Conservation (phyloP, 2,888 invertebrate genomes). For the Eugnorisma glareosa region DNA sequence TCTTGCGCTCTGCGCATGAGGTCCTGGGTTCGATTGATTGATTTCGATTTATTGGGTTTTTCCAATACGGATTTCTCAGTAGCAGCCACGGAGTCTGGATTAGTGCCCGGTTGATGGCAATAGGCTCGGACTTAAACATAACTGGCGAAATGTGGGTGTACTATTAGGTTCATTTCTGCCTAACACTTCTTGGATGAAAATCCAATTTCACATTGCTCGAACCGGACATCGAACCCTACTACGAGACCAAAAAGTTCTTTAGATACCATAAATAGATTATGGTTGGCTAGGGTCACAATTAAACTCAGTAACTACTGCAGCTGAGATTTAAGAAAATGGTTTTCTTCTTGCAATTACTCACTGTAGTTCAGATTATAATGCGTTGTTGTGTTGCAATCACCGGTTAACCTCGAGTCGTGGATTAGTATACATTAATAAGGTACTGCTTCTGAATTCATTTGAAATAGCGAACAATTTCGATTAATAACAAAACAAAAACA, state of each 20-base stretch:
- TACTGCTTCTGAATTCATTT: conserved; percentile 2
- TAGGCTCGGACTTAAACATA: too few species aligned
- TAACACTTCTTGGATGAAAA: too few species aligned
- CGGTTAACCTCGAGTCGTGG: conserved; percentile 4
- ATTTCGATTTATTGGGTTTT: too few species aligned
- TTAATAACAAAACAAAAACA: conserved; percentile 16
- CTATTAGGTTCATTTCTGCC: too few species aligned
- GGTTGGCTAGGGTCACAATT: not conserved
- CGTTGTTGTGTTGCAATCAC: conserved; percentile 5
- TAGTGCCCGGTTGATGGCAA: too few species aligned
- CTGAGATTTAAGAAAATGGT: not conserved
- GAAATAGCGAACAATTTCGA: not conserved
- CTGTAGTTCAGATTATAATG: conserved; percentile 3
- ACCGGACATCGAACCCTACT: too few species aligned
- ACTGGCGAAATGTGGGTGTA: too few species aligned
- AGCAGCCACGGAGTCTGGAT: too few species aligned
- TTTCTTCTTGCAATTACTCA: not conserved
- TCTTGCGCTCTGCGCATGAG: too few species aligned
- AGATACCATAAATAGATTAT: not conserved
- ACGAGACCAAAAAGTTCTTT: not conserved
- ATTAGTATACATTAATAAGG: not conserved
- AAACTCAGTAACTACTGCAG: not conserved
- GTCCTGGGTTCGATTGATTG: too few species aligned
- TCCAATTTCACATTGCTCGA: not conserved
- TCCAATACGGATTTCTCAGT: too few species aligned